phyloP scores from a whole-genome alignment of 2,888 invertebrate species.

The Stenoptilia bipunctidactyla region DNA sequence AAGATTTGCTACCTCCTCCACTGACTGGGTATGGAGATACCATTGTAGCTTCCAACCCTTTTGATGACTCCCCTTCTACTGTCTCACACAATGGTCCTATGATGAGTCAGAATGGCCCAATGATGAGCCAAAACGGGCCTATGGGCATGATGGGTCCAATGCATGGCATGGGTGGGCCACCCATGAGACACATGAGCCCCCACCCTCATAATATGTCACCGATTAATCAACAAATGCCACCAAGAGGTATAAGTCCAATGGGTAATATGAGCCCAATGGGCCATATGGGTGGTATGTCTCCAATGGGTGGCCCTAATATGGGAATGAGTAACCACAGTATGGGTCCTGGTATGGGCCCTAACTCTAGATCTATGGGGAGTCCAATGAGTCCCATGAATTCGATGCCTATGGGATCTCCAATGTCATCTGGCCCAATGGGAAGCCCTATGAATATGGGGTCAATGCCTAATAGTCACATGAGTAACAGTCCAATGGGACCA shows the following conservation, averaged over 20 bases:
- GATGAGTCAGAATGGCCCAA: slow-evolving; percentile 74
- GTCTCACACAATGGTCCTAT: slow-evolving; percentile 72
- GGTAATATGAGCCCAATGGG: slow-evolving; percentile 80
- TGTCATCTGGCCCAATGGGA: slow-evolving; percentile 79
- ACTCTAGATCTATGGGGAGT: slow-evolving; percentile 75
- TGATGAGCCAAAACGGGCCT: slow-evolving; percentile 77
- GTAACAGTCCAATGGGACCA: slow-evolving; percentile 81
- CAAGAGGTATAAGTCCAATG: slow-evolving; percentile 76
- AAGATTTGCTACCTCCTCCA: slow-evolving; percentile 86
- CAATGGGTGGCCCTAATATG: slow-evolving; percentile 80
- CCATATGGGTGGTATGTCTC: slow-evolving; percentile 77
- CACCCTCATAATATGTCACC: slow-evolving; percentile 72
- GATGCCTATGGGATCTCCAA: slow-evolving; percentile 78
- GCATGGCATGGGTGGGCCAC: slow-evolving; percentile 73
- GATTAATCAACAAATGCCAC: slow-evolving; percentile 75
- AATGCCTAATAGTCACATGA: slow-evolving; percentile 74
- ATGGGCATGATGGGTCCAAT: slow-evolving; percentile 76
- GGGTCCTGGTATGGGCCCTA: slow-evolving; percentile 72
- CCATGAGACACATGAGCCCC: slow-evolving; percentile 77
- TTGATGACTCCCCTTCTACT: slow-evolving; percentile 88
- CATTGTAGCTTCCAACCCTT: slow-evolving; percentile 94
- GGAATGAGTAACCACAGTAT: slow-evolving; percentile 74
- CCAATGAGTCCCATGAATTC: slow-evolving; percentile 84
- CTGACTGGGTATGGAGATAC: slow-evolving; percentile 93
- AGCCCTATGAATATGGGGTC: slow-evolving; percentile 80